phyloP scores from a whole-genome alignment of 2,113 vertebrate species.

The Poeciliopsis prolifica region DNA sequence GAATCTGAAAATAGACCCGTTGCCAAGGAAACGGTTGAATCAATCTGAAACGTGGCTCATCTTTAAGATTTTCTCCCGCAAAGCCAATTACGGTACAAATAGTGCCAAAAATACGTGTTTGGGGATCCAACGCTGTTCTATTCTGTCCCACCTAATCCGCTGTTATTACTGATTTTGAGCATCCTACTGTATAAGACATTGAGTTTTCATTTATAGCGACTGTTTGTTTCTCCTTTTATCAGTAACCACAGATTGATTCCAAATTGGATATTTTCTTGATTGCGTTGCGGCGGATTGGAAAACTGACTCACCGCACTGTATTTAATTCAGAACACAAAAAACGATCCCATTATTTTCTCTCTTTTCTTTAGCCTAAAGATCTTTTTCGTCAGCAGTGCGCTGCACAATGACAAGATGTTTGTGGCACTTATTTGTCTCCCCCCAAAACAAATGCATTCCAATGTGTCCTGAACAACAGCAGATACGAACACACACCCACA shows the following conservation, averaged over 20 bases:
- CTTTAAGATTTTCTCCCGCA: neutral
- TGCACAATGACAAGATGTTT: neutral
- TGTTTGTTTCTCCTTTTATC: neutral
- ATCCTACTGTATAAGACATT: neutral
- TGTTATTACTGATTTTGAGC: neutral
- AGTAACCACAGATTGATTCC: neutral
- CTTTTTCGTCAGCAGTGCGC: neutral
- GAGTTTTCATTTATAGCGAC: neutral
- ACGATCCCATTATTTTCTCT: neutral
- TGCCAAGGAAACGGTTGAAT: neutral
- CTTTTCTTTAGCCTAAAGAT: neutral
- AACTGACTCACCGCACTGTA: neutral
- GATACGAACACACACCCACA: conserved; percentile 41
- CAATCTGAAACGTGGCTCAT: neutral
- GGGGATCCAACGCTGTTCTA: no score
- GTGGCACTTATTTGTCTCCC: conserved; percentile 27
- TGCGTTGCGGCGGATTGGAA: neutral
- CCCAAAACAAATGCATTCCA: conserved; percentile 36
- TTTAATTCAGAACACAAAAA: neutral
- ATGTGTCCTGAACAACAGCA: conserved; percentile 27
- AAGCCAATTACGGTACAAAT: neutral
- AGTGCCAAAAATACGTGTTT: neutral
- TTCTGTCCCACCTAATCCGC: no score
- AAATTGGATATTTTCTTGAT: neutral
- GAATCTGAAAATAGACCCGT: neutral